Evolutionary conservation across 2,888 invertebrate species (phyloP).

Genomic region (Calliphora vomitoria): DNA sequence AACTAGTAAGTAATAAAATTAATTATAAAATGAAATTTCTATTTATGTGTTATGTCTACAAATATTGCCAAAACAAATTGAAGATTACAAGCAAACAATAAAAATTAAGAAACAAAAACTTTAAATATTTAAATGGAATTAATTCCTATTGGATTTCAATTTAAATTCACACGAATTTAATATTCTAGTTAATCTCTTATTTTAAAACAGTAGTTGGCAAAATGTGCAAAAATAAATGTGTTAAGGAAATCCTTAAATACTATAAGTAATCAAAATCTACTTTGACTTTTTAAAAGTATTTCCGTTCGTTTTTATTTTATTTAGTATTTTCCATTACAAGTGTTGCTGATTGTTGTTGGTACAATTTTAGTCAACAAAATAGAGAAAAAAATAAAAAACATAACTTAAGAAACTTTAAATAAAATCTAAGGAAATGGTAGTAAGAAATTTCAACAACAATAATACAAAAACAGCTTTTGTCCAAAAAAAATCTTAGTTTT

Average conservation of each 20-base stretch:
- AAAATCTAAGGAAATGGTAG: conserved; percentile 40
- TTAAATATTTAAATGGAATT: neutral
- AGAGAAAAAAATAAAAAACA: conserved; percentile 35
- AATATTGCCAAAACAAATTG: neutral
- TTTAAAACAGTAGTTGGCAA: neutral
- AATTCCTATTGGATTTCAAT: neutral
- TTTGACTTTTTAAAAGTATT: neutral
- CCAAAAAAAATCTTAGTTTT: neutral
- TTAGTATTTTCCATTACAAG: neutral
- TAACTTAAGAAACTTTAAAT: conserved; percentile 28
- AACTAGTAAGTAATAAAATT: conserved; percentile 29
- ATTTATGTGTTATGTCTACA: no score
- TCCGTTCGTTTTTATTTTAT: conserved; percentile 6
- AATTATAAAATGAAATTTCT: conserved; percentile 41
- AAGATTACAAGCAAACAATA: neutral
- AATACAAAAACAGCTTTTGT: neutral
- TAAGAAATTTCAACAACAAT: conserved; percentile 30
- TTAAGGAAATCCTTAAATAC: conserved; percentile 11
- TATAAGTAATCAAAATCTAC: conserved; percentile 1
- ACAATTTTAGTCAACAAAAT: conserved; percentile 34
- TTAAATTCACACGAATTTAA: neutral
- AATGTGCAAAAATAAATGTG: neutral
- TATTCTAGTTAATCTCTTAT: neutral
- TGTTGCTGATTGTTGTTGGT: neutral
- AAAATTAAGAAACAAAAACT: neutral